Evolutionary conservation across 2,797 vertebrate species (phyloP).

Genomic region (Aratinga solstitialis): DNA sequence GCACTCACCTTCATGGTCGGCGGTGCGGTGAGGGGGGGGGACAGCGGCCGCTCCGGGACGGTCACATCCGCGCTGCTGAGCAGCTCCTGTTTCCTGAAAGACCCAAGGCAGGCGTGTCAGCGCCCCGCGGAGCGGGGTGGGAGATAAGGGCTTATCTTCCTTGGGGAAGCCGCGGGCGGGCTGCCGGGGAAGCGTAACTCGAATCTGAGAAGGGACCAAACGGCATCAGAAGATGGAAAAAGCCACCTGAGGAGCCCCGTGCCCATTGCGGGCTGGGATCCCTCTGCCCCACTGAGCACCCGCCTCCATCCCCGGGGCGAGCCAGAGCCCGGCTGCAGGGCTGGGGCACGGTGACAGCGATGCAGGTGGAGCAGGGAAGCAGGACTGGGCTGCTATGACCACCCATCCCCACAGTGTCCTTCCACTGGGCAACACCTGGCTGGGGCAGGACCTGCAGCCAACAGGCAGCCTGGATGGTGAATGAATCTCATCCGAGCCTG

Average conservation of each 20-base stretch:
- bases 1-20: conserved; percentile 92
- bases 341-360: background rate
- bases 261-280: background rate
- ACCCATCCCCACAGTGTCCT: background rate
- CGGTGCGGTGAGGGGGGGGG: conserved; percentile 90
- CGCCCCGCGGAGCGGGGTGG: background rate
- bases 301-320: background rate
- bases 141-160: background rate
- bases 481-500: background rate
- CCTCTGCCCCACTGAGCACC: background rate
- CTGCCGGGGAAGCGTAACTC: background rate
- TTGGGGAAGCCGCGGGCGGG: background rate
- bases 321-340: background rate
- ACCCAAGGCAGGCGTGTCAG: background rate
- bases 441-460: background rate
- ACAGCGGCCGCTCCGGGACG: conserved; percentile 88
- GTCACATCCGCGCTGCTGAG: conserved; percentile 86
- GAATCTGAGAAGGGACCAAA: background rate
- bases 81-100: conserved; percentile 93
- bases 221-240: background rate
- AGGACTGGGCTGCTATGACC: conserved; percentile 52
- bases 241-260: background rate
- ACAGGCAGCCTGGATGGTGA: background rate
- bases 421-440: conserved; percentile 65
- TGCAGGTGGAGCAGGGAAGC: conserved; percentile 24